phyloP scores from a whole-genome alignment of 2,888 invertebrate genomes.

The Phalera bucephala region DNA sequence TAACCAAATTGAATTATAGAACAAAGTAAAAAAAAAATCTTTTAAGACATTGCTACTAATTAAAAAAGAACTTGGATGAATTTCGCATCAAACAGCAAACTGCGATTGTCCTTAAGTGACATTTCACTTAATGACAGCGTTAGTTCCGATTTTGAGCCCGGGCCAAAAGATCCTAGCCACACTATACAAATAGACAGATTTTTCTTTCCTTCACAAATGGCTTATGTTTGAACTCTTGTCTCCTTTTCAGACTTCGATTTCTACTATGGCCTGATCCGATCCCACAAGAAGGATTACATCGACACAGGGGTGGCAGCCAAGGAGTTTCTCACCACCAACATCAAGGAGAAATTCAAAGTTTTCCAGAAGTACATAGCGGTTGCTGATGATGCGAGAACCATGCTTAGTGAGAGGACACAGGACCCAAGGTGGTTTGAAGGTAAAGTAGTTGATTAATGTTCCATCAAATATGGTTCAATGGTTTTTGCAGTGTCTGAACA shows the following conservation, averaged over 20 bases:
- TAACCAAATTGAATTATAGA: no score
- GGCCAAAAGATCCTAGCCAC: no score
- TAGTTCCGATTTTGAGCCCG: no score
- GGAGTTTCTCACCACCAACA: conserved; percentile 88
- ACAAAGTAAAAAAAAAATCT: no score
- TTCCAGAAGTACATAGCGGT: conserved; percentile 68
- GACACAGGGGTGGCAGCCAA: conserved; percentile 88
- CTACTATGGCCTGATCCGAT: conserved; percentile 87
- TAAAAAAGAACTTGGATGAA: no score
- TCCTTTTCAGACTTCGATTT: conserved; percentile 85
- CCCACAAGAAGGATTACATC: conserved; percentile 86
- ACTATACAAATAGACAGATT: no score
- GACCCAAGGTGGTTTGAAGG: conserved; percentile 93
- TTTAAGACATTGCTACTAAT: no score
- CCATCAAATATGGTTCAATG: background rate
- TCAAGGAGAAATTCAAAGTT: conserved; percentile 74
- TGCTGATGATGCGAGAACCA: conserved; percentile 81
- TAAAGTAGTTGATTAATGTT: conserved; percentile 28
- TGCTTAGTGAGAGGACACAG: conserved; percentile 84
- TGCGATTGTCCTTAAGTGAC: no score
- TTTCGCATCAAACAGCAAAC: no score
- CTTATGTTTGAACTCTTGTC: background rate
- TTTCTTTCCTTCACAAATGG: no score
- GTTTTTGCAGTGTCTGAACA: no score
- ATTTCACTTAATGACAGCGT: no score